Percentiles rank a stretch among this genome's conserved stretches.
Conservation (phyloP, 2,888 invertebrate genomes). For the Plebejus argus region DNA sequence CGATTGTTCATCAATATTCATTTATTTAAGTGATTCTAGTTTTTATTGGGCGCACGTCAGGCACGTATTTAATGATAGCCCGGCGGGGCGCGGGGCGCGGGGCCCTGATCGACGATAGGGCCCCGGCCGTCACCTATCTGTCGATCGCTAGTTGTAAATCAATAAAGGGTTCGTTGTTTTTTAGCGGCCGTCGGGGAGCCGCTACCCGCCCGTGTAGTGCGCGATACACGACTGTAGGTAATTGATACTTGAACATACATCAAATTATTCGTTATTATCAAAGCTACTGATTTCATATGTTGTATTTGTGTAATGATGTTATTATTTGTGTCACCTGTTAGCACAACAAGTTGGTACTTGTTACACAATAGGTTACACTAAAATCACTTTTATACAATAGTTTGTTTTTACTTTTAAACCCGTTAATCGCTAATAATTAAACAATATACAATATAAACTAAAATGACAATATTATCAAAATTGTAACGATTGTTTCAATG, state of each 20-base stretch:
- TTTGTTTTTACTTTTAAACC: too few species aligned
- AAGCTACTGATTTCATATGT: too few species aligned
- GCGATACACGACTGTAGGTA: background rate
- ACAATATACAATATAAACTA: too few species aligned
- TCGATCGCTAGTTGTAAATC: constrained; percentile 60
- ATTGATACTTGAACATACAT: constrained; percentile 37
- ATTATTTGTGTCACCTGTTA: too few species aligned
- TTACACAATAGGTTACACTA: too few species aligned
- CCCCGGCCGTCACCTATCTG: constrained; percentile 43
- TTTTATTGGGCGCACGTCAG: constrained; percentile 16
- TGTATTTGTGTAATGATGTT: too few species aligned
- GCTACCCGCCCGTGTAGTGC: constrained; percentile 33
- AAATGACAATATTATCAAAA: too few species aligned
- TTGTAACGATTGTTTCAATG: too few species aligned
- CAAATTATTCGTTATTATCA: background rate
- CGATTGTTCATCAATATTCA: constrained; percentile 12
- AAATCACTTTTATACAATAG: too few species aligned
- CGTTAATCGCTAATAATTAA: too few species aligned
- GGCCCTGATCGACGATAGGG: constrained; percentile 27
- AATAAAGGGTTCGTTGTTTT: constrained; percentile 57
- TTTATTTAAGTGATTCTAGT: constrained; percentile 19
- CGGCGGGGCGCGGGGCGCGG: constrained; percentile 27
- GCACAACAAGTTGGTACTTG: too few species aligned
- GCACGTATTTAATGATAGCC: constrained; percentile 13
- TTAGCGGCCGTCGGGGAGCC: constrained; percentile 39